Conservation (phyloP, 1,140 invertebrate genomes). For the Antheraea mylitta region DNA sequence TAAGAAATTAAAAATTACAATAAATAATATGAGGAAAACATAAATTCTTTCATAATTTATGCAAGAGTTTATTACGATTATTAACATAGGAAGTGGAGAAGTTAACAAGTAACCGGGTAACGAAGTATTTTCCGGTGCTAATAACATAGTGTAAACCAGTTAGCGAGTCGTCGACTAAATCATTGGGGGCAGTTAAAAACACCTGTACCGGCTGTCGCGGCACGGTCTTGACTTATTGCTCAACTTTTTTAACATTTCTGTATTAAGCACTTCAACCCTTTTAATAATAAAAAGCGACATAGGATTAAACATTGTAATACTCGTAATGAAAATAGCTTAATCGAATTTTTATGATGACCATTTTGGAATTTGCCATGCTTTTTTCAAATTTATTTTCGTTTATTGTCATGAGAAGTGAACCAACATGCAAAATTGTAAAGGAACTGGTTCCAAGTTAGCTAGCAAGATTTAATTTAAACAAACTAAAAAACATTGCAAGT, state of each 20-base stretch:
- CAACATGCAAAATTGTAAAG: no score
- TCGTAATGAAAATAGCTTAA: no score
- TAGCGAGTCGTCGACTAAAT: slow-evolving; percentile 22
- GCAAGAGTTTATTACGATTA: not conserved
- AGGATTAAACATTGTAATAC: no score
- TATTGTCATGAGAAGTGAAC: no score
- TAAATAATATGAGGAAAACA: no score
- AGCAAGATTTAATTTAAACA: no score
- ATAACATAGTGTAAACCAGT: slow-evolving; percentile 5
- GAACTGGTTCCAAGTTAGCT: no score
- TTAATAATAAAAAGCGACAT: not conserved
- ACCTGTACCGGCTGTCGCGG: slow-evolving; percentile 11
- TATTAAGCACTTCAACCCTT: not conserved
- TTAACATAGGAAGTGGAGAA: not conserved
- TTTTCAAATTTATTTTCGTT: no score
- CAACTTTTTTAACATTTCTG: slow-evolving; percentile 6
- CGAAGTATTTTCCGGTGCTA: not conserved
- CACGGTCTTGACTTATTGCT: slow-evolving; percentile 20
- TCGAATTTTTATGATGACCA: no score
- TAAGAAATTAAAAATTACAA: no score
- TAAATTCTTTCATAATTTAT: not conserved
- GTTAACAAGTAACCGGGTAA: not conserved
- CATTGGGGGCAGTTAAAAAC: slow-evolving; percentile 19
- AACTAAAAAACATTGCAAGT: no score
- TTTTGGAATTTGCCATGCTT: no score